Conservation (phyloP, 2,113 vertebrate species). For the Megalops atlanticus region DNA sequence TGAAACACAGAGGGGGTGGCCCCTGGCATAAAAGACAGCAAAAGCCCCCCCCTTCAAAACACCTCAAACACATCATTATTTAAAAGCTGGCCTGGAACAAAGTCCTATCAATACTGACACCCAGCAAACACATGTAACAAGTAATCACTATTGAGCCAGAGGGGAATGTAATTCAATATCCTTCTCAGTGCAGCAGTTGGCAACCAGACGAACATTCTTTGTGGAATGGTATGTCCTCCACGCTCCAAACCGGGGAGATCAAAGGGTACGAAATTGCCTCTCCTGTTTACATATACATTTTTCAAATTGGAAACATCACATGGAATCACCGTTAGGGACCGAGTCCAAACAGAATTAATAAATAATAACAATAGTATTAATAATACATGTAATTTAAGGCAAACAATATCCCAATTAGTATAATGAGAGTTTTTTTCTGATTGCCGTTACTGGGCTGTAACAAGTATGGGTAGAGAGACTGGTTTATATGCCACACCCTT, state of each 20-base stretch:
- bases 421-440: no score
- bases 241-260: neutral
- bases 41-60: neutral
- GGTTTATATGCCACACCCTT: neutral
- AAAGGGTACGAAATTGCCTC: neutral
- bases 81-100: no score
- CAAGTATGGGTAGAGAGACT: no score
- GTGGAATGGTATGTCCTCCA: neutral
- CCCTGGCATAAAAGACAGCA: neutral
- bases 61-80: neutral
- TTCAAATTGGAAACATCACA: neutral
- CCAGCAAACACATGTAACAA: neutral
- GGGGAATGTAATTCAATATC: neutral
- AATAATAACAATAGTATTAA: neutral
- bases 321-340: neutral
- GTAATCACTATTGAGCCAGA: slow-evolving; percentile 8
- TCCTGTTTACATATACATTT: neutral
- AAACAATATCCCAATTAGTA: neutral
- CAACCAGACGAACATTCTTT: neutral
- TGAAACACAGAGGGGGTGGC: no score
- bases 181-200: neutral
- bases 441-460: no score
- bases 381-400: neutral
- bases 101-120: neutral
- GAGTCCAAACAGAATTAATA: neutral